Evolutionary conservation across 1,140 invertebrate genomes (phyloP).

Genomic region (Steinernema khuongi): DNA sequence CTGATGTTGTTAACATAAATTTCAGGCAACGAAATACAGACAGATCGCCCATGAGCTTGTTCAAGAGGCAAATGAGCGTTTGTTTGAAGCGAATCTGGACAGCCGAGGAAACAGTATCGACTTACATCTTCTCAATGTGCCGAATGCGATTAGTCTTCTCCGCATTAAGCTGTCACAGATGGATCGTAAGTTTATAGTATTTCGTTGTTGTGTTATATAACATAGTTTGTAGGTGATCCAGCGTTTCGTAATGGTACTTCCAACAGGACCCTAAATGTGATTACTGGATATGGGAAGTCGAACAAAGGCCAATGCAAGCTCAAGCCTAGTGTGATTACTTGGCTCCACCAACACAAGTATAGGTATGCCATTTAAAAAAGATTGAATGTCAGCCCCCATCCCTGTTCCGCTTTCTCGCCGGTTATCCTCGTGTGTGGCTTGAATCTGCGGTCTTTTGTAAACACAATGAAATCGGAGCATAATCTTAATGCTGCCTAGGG

Average conservation of each 20-base stretch:
- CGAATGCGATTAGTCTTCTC: not conserved
- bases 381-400: too few relatives aligned
- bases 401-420: too few relatives aligned
- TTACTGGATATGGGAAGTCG: not conserved
- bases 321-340: not conserved
- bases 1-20: too few relatives aligned
- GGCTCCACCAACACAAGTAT: not conserved
- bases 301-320: not conserved
- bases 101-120: not conserved
- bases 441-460: too few relatives aligned
- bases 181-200: not conserved
- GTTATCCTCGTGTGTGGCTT: not conserved
- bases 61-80: not conserved
- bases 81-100: not conserved
- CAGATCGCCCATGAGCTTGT: too few relatives aligned
- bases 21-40: too few relatives aligned
- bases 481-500: too few relatives aligned
- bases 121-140: not conserved
- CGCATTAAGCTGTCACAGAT: not conserved
- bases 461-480: too few relatives aligned
- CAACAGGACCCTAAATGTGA: not conserved
- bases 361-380: not conserved
- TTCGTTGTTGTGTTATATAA: not conserved
- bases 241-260: not conserved
- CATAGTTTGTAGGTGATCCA: not conserved